Evolutionary conservation across 2,797 vertebrate genomes (phyloP), one percentile per base, ranked within the genome.

Genomic region (Acrocephalus scirpaceus): DNA sequence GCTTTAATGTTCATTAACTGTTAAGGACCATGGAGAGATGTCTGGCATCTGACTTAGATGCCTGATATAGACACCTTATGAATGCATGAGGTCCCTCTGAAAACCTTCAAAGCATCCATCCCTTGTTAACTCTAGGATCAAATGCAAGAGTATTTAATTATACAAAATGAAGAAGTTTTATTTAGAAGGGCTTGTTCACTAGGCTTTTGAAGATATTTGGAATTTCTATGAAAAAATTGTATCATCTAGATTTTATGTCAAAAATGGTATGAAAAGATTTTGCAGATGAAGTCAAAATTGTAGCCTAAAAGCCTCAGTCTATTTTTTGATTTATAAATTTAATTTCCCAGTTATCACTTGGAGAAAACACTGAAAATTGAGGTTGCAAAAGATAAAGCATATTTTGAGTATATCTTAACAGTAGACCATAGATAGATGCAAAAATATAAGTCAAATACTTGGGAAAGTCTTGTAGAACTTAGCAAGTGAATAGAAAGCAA

Each of bases 401-500:
- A 67, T 79, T 56, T 57, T 97, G 91, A 79, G 66, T 22, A 17
- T 74, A 83, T 92, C 62, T 86, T 94, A 96, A 91, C 19, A 79
- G 9, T 72, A 86, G 90, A 94, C 29, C 44, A 27, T 58, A 90
- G 54, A 81, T n/a, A 93, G 54, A 71, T 90, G 62, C 7, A 86
- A 94, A 96, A 91, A 83, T 73, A 82, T 82, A 88, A 67, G 56
- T 90, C 66, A 95, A 93, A 89, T 92, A 76, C 25, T 96, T 95
- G 50, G 50, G 92, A 96, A 76, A 70, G 30, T 32, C 42, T 75
- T 53, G 36, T 61, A 93, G 83, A 97, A 95, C 92, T 79, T 69
- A 92, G 22, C 20, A 95, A 93, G 61, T 92, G 50, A 81, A 91
- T 51, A 90, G 83, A 92, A 92, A 82, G 22, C 6, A 80, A 66